Base-by-base conservation (phyloP, 2,888 invertebrate genomes). In the Polydrusus tereticollis region DNA sequence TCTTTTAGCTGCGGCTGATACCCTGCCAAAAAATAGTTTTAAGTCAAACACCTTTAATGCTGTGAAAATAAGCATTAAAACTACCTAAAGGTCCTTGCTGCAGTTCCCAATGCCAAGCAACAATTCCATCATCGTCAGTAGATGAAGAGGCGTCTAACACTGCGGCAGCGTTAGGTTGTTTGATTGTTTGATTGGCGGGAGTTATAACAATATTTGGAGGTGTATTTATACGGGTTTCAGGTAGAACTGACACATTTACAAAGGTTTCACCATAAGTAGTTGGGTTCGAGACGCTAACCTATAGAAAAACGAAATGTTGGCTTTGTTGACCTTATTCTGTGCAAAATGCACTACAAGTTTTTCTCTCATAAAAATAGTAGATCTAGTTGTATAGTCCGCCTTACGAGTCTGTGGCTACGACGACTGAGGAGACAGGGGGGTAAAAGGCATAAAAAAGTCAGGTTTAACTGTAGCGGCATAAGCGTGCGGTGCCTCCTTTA, bases 81-180 rank as follows among this genome's bases (percentile, higher is more conserved):
- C 58, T 79, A 84, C 84, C 85, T 72, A 93, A 88, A 0, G 98
- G 98, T 0, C 96, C 95, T 67, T 93, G 92, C 36, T 94, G 93
- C 33, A 96, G 87, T 84, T 97, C 97, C 98, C 98, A 98, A 82
- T 94, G 94, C 91, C 95, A 98, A 0, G 91, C 91, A 77, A 92
- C 90, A 75, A 97, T 95, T 73, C 91, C 92, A 81, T 94, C 94
- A 81, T 97, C 97, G 78, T 94, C 94, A 82, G 82, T 85, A 0
- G 84, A 83, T 7, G 85, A 82, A 0, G 89, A 89, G 45, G 92
- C 98, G 85, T 98, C 98, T 26, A 98, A 88, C 26, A 98, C 94
- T 0, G 96, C 95, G 47, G 93, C 94, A 0, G 94, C 94, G 78
- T 95, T 97, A 0, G 97, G 97, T 76, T 95, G 87, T 80, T 96